Evolutionary conservation across 2,113 vertebrate genomes (phyloP), one percentile per base, ranked within the genome.

Genomic region (Nothobranchius furzeri): DNA sequence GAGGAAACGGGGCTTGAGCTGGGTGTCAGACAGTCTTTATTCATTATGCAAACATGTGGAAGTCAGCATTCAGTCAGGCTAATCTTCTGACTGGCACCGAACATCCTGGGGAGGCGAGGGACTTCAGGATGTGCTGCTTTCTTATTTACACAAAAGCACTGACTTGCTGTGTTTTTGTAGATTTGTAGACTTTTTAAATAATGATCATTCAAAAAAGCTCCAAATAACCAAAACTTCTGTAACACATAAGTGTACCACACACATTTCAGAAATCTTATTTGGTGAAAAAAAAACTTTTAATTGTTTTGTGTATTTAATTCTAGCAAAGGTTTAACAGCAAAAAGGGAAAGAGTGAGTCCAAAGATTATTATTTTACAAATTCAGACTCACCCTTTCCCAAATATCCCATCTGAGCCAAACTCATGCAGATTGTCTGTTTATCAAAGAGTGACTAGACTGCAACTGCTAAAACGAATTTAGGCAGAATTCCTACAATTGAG

Each of bases 1-100:
- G 70, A 90, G 83, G 90, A 91, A 91, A 86, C 46, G 51, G 45
- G 75, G 65, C 64, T 75, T 50, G 43, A 30, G 60, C 43, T 37
- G 79, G 83, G 82, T 79, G 86, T 76, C 79, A 90, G 85, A 86
- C 85, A 37, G 58, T 67, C 58, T 82, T 78, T 78, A 89, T 90
- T 89, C 86, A 79, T 83, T 12, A 62, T 62, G 76, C 72, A 47
- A 10, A 35, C 15, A 52, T 75, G 81, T 70, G 75, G 81, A 64
- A 83, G 67, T 75, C 71, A 20, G 73, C 68, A 74, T 69, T 76
- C 83, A 84, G 82, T 83, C 75, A 75, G 30, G 74, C 50, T 73
- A 80, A 82, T 81, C 76, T 65, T 52, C 70, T 63, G 47, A 25
- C 79, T 83, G 80, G 78, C 70, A 63, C 76, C 17, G 51, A 56